Evolutionary conservation across 2,888 invertebrate species (phyloP), one percentile per base, ranked within the genome.

Genomic region (Stegana nigrithorax): DNA sequence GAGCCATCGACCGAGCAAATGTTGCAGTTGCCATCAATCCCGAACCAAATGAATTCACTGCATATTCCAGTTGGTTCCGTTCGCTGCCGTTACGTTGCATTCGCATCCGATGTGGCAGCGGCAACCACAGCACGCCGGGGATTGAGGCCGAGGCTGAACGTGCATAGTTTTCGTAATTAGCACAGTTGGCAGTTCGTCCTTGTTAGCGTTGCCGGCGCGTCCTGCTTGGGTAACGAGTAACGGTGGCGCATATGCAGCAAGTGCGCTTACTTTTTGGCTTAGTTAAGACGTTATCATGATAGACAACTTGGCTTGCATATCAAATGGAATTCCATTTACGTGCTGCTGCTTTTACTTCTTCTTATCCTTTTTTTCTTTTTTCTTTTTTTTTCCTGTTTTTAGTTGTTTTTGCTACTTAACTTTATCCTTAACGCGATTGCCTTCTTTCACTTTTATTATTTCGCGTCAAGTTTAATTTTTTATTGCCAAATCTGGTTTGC

Each of bases 91-190:
- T 19, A 44, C 47, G 14, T 36, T 36, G n/a, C 10, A 10, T 5
- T n/a, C 36, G 10, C 36, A 36, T 4, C 12, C 47, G n/a, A 47
- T 25, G 21, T n/a, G n/a, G n/a, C n/a, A n/a, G n/a, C 47, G 47
- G 2, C 23, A 47, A 47, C 47, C 47, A 14, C 47, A 47, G 47
- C 47, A 23, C 47, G n/a, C n/a, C n/a, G n/a, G n/a, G n/a, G n/a
- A n/a, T n/a, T n/a, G n/a, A n/a, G 47, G 47, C 47, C 12, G 2
- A 14, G 44, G 8, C 10, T 19, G 36, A 79, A 75, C 75, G 75
- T 75, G 75, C 75, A 75, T 73, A 79, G 75, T 75, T 75, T 75
- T 75, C 75, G 75, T 79, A 75, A 75, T 75, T 75, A 75, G 79
- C 79, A 79, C 79, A 73, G 19, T 55, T 55, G 32, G 53, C 53